Evolutionary conservation across 2,888 invertebrate genomes (phyloP), one percentile per base, ranked within the genome.

Genomic region (Aleiodes leptofemur): DNA sequence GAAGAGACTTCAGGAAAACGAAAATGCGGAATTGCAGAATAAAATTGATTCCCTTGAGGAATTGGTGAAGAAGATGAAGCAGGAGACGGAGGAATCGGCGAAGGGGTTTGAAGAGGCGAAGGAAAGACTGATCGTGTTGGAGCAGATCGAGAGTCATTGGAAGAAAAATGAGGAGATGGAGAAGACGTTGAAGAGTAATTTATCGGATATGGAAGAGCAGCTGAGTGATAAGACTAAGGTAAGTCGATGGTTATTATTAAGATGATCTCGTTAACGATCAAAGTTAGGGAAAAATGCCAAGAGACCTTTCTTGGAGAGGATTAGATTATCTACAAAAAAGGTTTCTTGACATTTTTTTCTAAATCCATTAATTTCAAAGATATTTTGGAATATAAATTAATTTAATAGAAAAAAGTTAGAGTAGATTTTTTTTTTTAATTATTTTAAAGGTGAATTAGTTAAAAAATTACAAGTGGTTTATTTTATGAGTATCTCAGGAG

Each of bases 1-100:
- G 82, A 92, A 94, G 86, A 91, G 94, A 23, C 92, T 93, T 79
- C 94, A 95, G 82, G 93, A 94, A 86, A 86, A 88, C 0, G 94
- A 95, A 86, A 91, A 92, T 74, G 87, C 89, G 1, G 95, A 95
- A 8, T 85, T 94, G 48, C 91, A 92, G 81, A 91, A 87, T 74
- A 93, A 92, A 88, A 88, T 94, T 11, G 87, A 90, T 0, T 90
- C 90, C 53, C 84, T 93, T 76, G 94, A 93, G 88, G 91, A 86
- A 64, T 89, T 86, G 79, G 88, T 92, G 82, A 88, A 92, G 86
- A 90, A 91, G 86, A 91, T 92, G 90, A 91, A 91, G 87, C 89
- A 90, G 64, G 90, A 90, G 51, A 77, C 90, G 3, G 86, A 89
- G 61, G 83, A 85, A 53, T 80, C 79, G 57, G 76, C 75, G 23